Conservation (phyloP, 2,888 invertebrate genomes). For the Hesperia comma region DNA sequence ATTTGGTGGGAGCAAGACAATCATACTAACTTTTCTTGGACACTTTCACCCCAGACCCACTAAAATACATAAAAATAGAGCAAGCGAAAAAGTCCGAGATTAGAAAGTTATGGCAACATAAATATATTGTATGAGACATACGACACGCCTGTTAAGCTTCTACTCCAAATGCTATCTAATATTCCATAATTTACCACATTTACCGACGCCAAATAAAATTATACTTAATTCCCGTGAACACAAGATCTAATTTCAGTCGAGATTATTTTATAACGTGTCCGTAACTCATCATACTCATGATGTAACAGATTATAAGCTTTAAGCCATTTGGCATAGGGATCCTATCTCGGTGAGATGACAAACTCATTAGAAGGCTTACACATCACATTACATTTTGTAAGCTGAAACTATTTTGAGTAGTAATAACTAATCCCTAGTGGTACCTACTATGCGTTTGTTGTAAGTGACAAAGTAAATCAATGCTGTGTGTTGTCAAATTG, state of each 20-base stretch:
- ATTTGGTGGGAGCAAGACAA: too few relatives aligned
- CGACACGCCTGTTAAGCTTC: constrained; percentile 4
- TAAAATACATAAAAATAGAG: too few relatives aligned
- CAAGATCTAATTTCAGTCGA: background rate
- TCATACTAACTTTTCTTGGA: too few relatives aligned
- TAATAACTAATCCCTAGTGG: background rate
- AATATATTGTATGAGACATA: background rate
- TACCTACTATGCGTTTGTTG: background rate
- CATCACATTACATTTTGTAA: constrained; percentile 2
- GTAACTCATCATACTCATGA: constrained; percentile 13
- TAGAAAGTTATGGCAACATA: background rate
- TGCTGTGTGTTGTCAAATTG: background rate
- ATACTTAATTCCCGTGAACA: background rate
- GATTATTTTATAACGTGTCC: background rate
- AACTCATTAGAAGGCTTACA: background rate
- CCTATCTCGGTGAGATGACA: constrained; percentile 13
- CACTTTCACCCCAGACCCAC: too few relatives aligned
- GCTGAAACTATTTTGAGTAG: background rate
- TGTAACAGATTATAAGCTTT: constrained; percentile 22
- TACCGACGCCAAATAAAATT: background rate
- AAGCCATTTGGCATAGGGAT: constrained; percentile 14
- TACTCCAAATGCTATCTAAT: constrained; percentile 1
- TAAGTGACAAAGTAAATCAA: background rate
- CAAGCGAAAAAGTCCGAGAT: background rate
- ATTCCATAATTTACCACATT: constrained; percentile 10